These are phyloP conservation scores for Magallana gigas DNA, from an alignment of 1,140 invertebrate species.

Conservation along the genomic window DNA sequence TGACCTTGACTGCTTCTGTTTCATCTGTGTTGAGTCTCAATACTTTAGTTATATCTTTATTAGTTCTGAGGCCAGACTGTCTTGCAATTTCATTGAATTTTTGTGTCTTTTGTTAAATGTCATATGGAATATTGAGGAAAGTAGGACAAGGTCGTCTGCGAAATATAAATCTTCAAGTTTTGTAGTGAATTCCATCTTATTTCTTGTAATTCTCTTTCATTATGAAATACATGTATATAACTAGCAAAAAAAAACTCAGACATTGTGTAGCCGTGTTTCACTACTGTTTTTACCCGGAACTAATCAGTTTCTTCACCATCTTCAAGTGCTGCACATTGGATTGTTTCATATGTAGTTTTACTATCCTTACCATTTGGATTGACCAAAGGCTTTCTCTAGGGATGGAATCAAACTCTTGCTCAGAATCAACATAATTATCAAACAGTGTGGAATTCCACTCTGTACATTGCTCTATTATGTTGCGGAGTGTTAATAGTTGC, in stretches of 20 bases:
- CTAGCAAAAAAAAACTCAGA: slow-evolving; percentile 41
- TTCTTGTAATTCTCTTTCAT: background rate
- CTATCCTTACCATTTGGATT: background rate
- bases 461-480: background rate
- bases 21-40: too few relatives aligned
- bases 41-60: background rate
- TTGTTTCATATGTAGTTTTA: slow-evolving; percentile 16
- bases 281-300: slow-evolving; percentile 53
- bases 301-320: slow-evolving; percentile 39
- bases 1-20: too few relatives aligned
- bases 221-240: slow-evolving; percentile 30
- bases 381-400: slow-evolving; percentile 42
- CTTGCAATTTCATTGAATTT: background rate
- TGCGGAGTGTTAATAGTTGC: slow-evolving; percentile 18
- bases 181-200: too few relatives aligned
- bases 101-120: slow-evolving; percentile 45
- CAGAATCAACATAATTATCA: slow-evolving; percentile 46
- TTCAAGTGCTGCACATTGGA: background rate
- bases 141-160: slow-evolving; percentile 12
- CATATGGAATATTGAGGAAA: slow-evolving; percentile 25
- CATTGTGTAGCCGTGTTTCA: slow-evolving; percentile 39
- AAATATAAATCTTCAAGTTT: background rate
- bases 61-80: slow-evolving; percentile 45
- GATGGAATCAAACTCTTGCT: slow-evolving; percentile 40
- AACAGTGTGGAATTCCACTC: background rate